A percentile compares a stretch with the other conserved stretches of the same genome.
Conservation (phyloP, 2,113 vertebrate genomes). For the Miniopterus natalensis region DNA sequence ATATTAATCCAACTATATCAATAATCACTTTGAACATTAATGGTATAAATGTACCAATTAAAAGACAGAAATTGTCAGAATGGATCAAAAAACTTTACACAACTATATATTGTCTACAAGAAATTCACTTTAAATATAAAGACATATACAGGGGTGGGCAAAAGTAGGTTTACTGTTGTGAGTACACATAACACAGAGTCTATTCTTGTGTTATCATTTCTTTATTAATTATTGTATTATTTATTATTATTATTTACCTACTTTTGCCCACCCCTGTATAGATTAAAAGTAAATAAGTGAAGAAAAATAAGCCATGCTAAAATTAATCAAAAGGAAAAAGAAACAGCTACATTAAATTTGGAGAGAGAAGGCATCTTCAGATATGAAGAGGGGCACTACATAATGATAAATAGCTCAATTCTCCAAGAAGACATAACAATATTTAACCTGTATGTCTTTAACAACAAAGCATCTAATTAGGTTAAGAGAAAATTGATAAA, state of each 20-base stretch:
- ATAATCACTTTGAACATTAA: background rate
- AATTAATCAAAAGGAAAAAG: background rate
- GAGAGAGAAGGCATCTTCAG: background rate
- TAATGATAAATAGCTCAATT: background rate
- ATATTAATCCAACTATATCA: background rate
- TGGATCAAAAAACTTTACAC: background rate
- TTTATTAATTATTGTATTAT: background rate
- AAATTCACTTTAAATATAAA: background rate
- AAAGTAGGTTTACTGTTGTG: background rate
- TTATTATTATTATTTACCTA: background rate
- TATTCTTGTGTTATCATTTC: background rate
- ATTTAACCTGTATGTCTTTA: background rate
- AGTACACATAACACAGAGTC: background rate
- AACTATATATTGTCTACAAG: background rate
- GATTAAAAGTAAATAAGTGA: background rate
- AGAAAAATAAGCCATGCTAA: background rate
- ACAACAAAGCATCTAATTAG: background rate
- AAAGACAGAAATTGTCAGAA: background rate
- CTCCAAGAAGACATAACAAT: background rate
- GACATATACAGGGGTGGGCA: background rate
- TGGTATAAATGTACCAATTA: background rate
- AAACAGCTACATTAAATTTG: background rate
- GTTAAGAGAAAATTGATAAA: background rate
- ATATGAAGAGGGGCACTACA: background rate
- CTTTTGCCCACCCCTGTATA: background rate